These are phyloP conservation scores for Phylloscopus whistleri DNA, from an alignment of 2,113 vertebrate genomes.

Conservation along the genomic window DNA sequence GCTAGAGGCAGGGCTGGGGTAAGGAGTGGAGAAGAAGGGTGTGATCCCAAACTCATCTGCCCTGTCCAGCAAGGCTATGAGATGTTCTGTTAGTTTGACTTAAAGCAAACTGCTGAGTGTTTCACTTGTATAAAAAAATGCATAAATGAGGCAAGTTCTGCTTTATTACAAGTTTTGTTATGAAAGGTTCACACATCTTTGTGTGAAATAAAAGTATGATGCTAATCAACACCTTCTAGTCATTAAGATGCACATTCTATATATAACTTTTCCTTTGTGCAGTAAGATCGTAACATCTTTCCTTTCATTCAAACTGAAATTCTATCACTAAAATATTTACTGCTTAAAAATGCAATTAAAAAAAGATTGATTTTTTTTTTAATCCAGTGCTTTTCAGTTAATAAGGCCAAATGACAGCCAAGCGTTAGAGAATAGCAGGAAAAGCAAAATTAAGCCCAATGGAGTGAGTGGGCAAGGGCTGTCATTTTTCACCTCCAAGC, in stretches of 20 bases:
- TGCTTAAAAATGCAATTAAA: not conserved
- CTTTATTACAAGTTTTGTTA: constrained; percentile 28
- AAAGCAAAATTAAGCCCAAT: not conserved
- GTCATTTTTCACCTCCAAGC: not conserved
- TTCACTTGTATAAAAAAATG: not conserved
- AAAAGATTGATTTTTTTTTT: not conserved
- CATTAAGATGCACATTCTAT: not conserved
- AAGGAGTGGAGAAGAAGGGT: not conserved
- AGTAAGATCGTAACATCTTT: not conserved
- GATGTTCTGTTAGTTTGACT: not conserved
- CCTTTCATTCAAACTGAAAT: not conserved
- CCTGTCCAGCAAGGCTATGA: not conserved
- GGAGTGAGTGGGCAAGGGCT: not conserved
- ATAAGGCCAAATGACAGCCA: not conserved
- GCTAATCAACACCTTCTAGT: constrained; percentile 37
- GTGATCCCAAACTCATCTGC: not conserved
- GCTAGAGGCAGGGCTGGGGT: not conserved
- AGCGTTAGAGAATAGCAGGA: not conserved
- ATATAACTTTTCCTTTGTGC: not conserved
- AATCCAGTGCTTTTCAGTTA: not conserved
- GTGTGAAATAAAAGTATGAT: constrained; percentile 33
- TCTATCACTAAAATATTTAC: not conserved
- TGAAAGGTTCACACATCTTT: constrained; percentile 26
- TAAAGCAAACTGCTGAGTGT: not conserved
- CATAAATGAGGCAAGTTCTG: not conserved